A percentile compares a stretch with the other conserved stretches of the same genome.
Evolutionary conservation across 1,140 invertebrate genomes (phyloP).

Genomic region (Nephila pilipes): DNA sequence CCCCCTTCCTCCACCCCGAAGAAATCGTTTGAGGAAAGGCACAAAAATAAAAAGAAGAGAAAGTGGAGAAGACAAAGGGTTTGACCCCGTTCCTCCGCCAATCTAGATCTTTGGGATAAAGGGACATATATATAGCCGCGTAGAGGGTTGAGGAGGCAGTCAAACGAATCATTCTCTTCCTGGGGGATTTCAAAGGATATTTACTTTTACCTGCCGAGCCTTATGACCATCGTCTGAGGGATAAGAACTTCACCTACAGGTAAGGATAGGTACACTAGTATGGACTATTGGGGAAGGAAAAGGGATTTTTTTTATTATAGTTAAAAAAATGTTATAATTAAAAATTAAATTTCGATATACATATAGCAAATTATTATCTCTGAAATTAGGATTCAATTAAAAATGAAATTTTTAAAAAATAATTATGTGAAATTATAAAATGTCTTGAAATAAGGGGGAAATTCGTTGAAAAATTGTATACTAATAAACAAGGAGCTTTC

Average conservation of each 20-base stretch:
- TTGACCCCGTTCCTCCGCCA: conserved; percentile 15
- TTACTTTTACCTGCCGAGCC: background rate
- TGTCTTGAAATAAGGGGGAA: too few relatives aligned
- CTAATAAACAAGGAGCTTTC: too few relatives aligned
- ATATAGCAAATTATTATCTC: too few relatives aligned
- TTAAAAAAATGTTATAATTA: too few relatives aligned
- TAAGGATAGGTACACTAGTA: background rate
- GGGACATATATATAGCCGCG: conserved; percentile 26
- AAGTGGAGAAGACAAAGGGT: conserved; percentile 14
- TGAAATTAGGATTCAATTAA: too few relatives aligned
- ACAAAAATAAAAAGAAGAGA: conserved; percentile 16
- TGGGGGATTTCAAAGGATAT: conserved; percentile 26
- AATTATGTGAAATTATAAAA: too few relatives aligned
- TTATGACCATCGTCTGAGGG: background rate
- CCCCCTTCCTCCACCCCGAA: background rate
- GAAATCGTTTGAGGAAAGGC: conserved; percentile 23
- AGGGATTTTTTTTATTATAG: too few relatives aligned
- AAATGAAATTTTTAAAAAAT: too few relatives aligned
- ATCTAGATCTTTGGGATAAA: conserved; percentile 41
- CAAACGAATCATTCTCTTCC: conserved; percentile 10
- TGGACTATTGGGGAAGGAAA: background rate
- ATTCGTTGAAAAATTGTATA: too few relatives aligned
- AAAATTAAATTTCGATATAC: too few relatives aligned
- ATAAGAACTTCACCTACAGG: background rate
- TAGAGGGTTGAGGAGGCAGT: background rate